Percentiles rank a stretch among this genome's conserved stretches.
Conservation (phyloP, 2,113 vertebrate genomes). For the Brachyistius frenatus region DNA sequence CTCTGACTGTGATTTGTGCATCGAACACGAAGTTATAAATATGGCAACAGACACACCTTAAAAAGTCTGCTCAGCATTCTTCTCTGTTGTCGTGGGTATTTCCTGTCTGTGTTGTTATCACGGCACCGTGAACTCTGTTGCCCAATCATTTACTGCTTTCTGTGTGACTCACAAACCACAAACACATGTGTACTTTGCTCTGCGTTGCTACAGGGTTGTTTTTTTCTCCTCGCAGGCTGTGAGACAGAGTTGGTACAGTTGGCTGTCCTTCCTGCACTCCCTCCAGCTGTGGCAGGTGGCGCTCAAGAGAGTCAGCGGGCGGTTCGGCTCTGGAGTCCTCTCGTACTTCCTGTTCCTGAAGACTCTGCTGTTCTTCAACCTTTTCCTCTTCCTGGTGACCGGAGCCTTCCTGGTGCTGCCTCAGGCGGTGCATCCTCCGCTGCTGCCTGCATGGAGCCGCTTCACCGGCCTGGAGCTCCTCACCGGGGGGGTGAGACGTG, state of each 20-base stretch:
- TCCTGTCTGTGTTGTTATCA: constrained; percentile 10
- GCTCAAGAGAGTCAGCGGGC: constrained; percentile 91
- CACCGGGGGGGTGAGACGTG: constrained; percentile 88
- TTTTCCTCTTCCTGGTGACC: constrained; percentile 85
- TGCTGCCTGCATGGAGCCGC: rapidly evolving
- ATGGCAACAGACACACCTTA: too few species aligned
- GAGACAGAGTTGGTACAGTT: constrained; percentile 85
- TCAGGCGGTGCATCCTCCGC: constrained; percentile 83
- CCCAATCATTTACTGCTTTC: constrained; percentile 9
- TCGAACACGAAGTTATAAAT: too few species aligned
- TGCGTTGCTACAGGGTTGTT: constrained; percentile 4
- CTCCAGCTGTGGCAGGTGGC: constrained; percentile 87
- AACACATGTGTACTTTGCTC: background rate
- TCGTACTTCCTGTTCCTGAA: constrained; percentile 96
- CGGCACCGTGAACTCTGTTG: constrained; percentile 16
- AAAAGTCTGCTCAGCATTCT: too few species aligned
- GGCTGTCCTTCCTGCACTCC: constrained; percentile 82
- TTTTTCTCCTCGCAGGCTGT: constrained; percentile 76
- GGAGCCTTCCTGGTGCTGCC: constrained; percentile 86
- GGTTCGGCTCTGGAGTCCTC: constrained; percentile 93
- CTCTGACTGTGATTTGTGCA: background rate
- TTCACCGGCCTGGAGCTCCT: constrained; percentile 90
- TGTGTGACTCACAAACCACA: constrained; percentile 12
- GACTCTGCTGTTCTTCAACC: constrained; percentile 90
- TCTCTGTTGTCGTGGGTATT: background rate